Percentiles rank a stretch among this genome's conserved stretches.
These are phyloP conservation scores for Stenodema calcarata DNA, from an alignment of 2,888 invertebrate species.

Conservation along the genomic window DNA sequence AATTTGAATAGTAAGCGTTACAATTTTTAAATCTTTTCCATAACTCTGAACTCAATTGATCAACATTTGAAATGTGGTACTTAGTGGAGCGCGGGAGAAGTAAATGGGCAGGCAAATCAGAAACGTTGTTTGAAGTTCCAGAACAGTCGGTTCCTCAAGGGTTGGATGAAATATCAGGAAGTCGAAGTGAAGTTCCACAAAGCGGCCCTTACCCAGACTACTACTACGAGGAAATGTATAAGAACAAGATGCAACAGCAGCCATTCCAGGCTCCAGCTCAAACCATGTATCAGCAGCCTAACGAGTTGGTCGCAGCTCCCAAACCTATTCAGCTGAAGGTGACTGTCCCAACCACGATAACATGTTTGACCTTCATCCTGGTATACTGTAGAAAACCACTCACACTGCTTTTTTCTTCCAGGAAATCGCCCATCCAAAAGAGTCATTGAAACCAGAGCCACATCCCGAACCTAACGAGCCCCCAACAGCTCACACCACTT, in stretches of 20 bases:
- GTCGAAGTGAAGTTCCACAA: constrained; percentile 29
- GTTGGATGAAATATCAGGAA: constrained; percentile 9
- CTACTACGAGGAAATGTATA: constrained; percentile 55
- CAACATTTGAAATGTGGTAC: no score
- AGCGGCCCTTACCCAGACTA: constrained; percentile 52
- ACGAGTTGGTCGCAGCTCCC: neutral
- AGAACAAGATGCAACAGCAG: constrained; percentile 28
- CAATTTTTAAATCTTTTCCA: neutral
- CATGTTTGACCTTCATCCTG: no score
- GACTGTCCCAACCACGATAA: no score
- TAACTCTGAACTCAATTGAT: neutral
- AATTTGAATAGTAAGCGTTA: constrained; percentile 53
- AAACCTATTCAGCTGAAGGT: constrained; percentile 20
- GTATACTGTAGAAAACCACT: no score
- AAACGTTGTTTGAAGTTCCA: constrained; percentile 13
- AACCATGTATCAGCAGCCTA: neutral
- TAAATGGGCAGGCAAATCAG: neutral
- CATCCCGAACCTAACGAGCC: constrained; percentile 26
- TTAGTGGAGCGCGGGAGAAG: neutral
- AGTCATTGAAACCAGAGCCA: constrained; percentile 3
- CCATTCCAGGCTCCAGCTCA: neutral
- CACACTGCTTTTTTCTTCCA: neutral
- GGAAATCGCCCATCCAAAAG: neutral
- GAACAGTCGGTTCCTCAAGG: constrained; percentile 3
- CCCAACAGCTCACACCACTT: neutral